Base-by-base conservation (phyloP, 2,113 vertebrate species). In the Gobius niger region DNA sequence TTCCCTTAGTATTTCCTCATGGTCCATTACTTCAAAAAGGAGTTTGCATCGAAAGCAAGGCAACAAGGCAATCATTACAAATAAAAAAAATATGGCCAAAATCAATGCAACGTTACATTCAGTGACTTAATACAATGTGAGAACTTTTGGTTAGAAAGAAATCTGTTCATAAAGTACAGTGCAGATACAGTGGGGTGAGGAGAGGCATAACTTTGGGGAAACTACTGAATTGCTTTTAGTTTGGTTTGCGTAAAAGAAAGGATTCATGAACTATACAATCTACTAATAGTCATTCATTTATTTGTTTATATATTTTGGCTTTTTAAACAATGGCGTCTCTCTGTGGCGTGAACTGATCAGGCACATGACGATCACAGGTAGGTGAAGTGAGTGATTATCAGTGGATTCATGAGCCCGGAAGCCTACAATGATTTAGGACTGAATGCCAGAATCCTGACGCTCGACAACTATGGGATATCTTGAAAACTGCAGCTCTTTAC, bases 41-140 rank as follows among this genome's bases (percentile, higher is more conserved):
- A 78, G 69, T 85, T 78, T 41, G 46, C 41, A 61, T 54, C 9
- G 49, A 18, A 86, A 87, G 83, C 87, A 90, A 91, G 86, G 89
- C 89, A 89, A 84, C 75, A 65, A 80, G 85, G 85, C 78, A 57
- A 82, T 67, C 54, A 57, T 60, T 69, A 34, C 24, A 34, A 78
- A 16, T 70, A 83, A 73, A 87, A 79, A 67, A 73, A 72, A 68
- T 53, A 68, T 65, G 69, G 70, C 77, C 64, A 50, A 56, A 60
- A 60, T 9, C 7, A 42, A n/a, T 54, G 19, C 52, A 54, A 9
- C 16, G 15, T 9, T 59, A 59, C 56, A 59, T 59, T 59, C 56
- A 41, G 34, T 41, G 34, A 41, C 16, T 54, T 42, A 40, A 24
- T 54, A 44, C 15, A 52, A 42, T n/a, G 65, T 40, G 42, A 46